Base-by-base conservation (phyloP, 2,888 invertebrate genomes). In the Leucoma salicis region DNA sequence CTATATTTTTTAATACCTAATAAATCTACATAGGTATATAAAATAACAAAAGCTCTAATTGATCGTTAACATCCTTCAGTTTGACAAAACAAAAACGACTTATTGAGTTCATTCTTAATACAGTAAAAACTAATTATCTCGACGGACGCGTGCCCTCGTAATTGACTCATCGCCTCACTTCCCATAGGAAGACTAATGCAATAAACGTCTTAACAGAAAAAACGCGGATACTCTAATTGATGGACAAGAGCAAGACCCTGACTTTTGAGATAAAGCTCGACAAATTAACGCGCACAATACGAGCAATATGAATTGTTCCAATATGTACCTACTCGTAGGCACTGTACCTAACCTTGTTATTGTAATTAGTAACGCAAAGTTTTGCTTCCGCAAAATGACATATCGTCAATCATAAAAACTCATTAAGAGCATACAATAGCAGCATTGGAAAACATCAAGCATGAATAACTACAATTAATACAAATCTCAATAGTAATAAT, bases 171-270 rank as follows among this genome's bases (percentile, higher is more conserved):
- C 72, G 44, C 29, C 10, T 53, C 39, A 66, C 65, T 69, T 72
- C 71, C 64, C 65, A 67, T 66, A 74, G 71, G 71, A 78, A 70
- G 67, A 73, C 70, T 81, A 82, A 83, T 82, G 76, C 78, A 83
- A 83, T 83, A 79, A 85, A 71, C 75, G 73, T 70, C 66, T 62
- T 65, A 74, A 73, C 75, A 78, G 75, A 83, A 83, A 85, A 85
- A 47, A 57, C 48, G 76, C 88, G 88, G 87, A 88, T 81, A 83
- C 76, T 74, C 72, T 86, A 85, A 89, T 87, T 88, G 73, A 82
- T 78, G 77, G 74, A 61, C 76, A 70, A 68, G 75, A 74, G 73
- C 78, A 72, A 77, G 85, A 66, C 75, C 82, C 71, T 78, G 84
- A 80, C 84, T 79, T 70, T 66, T 54, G 46, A 58, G 60, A 66